Percentiles rank a stretch among this genome's conserved stretches.
Evolutionary conservation across 1,140 invertebrate genomes (phyloP).

Genomic region (Solenopsis invicta): DNA sequence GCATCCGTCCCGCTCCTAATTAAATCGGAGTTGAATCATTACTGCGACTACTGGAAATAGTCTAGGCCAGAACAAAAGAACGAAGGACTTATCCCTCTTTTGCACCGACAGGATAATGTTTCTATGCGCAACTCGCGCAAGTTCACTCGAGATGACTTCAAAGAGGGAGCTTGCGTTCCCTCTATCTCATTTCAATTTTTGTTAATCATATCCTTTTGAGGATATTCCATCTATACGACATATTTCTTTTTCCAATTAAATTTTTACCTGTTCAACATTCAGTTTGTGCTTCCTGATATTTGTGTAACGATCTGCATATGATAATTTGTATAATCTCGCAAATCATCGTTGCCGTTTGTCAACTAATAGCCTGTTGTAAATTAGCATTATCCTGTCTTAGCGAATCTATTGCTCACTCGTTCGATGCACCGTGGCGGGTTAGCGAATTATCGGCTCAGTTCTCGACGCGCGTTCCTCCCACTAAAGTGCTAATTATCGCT

Average conservation of each 20-base stretch:
- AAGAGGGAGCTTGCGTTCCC: neutral
- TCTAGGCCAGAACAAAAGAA: slow-evolving; percentile 46
- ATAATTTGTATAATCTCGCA: neutral
- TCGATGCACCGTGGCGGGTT: neutral
- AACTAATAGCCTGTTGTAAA: slow-evolving; percentile 31
- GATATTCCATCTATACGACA: neutral
- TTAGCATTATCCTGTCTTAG: slow-evolving; percentile 34
- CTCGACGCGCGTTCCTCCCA: slow-evolving; percentile 18
- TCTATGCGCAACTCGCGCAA: slow-evolving; percentile 38
- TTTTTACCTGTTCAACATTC: neutral
- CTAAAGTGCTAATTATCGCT: slow-evolving; percentile 59
- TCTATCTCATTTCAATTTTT: neutral
- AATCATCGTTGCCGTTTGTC: slow-evolving; percentile 48
- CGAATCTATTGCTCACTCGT: slow-evolving; percentile 22
- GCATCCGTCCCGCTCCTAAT: slow-evolving; percentile 66
- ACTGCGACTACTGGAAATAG: slow-evolving; percentile 58
- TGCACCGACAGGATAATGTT: slow-evolving; percentile 60
- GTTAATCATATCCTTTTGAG: neutral
- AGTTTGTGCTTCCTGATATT: neutral
- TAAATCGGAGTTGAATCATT: slow-evolving; percentile 76
- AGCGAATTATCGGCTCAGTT: slow-evolving; percentile 48
- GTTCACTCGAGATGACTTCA: slow-evolving; percentile 23
- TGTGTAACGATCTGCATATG: neutral
- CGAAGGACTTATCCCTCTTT: slow-evolving; percentile 7
- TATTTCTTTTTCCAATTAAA: neutral